A percentile compares a stretch with the other conserved stretches of the same genome.
Conservation (phyloP, 2,797 vertebrate genomes). For the Anas acuta region DNA sequence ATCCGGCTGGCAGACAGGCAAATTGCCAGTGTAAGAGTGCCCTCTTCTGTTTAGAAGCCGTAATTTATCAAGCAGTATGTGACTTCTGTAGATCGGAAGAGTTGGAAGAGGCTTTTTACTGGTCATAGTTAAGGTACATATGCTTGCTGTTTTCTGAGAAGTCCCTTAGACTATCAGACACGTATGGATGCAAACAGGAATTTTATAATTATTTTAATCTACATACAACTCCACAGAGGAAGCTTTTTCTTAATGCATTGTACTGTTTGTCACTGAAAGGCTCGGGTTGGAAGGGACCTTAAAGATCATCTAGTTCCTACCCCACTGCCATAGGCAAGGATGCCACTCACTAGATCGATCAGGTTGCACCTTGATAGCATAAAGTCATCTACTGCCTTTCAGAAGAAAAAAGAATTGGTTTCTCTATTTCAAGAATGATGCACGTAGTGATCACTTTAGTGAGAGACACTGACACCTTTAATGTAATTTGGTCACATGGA, state of each 20-base stretch:
- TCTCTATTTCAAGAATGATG: neutral
- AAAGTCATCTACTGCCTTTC: neutral
- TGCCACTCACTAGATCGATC: too few relatives aligned
- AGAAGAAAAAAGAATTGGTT: neutral
- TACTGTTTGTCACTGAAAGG: neutral
- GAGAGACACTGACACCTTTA: neutral
- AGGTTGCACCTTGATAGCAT: neutral
- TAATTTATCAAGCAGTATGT: neutral
- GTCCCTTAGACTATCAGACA: neutral
- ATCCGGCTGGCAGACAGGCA: neutral
- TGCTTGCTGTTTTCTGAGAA: neutral
- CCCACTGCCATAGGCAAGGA: too few relatives aligned
- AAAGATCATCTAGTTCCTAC: too few relatives aligned
- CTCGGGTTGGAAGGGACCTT: too few relatives aligned
- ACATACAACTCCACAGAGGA: neutral
- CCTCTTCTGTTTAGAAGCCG: constrained; percentile 54
- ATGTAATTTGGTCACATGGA: neutral
- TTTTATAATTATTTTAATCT: neutral
- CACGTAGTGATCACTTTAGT: neutral
- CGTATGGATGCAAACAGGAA: neutral
- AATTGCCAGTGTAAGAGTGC: constrained; percentile 55
- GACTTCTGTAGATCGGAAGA: neutral
- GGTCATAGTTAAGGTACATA: neutral
- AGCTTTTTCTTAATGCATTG: neutral
- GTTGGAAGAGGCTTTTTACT: neutral